Evolutionary conservation across 2,797 vertebrate species (phyloP).

Genomic region (Lepidocolaptes lacrymiger): DNA sequence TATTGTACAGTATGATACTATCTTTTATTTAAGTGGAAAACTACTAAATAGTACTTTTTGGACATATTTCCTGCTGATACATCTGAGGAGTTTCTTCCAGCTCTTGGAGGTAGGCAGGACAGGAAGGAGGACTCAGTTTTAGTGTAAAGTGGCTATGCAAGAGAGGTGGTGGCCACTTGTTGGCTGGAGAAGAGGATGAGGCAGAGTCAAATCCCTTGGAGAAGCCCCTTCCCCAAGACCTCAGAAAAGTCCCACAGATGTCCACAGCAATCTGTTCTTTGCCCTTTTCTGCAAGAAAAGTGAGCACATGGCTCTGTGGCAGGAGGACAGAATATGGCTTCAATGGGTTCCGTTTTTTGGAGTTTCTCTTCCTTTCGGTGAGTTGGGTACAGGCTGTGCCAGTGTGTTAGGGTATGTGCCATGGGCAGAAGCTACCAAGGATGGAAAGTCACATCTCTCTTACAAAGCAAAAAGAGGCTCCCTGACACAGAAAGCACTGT

Average conservation of each 20-base stretch:
- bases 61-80: not conserved
- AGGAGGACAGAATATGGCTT: not conserved
- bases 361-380: not conserved
- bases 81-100: not conserved
- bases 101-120: not conserved
- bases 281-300: not conserved
- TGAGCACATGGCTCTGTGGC: fast-evolving
- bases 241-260: fast-evolving
- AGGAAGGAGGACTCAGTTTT: not conserved
- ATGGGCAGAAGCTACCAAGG: not conserved
- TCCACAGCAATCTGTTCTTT: not conserved
- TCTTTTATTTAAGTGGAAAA: not conserved
- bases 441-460: not conserved
- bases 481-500: not conserved
- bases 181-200: not conserved
- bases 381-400: fast-evolving
- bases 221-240: not conserved
- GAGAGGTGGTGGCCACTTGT: not conserved
- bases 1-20: not conserved
- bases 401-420: fast-evolving
- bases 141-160: not conserved
- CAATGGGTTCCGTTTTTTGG: fast-evolving
- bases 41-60: not conserved
- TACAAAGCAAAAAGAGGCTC: not conserved
- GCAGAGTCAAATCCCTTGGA: not conserved